Conservation (phyloP, 1,140 invertebrate species). For the Pristionchus pacificus region DNA sequence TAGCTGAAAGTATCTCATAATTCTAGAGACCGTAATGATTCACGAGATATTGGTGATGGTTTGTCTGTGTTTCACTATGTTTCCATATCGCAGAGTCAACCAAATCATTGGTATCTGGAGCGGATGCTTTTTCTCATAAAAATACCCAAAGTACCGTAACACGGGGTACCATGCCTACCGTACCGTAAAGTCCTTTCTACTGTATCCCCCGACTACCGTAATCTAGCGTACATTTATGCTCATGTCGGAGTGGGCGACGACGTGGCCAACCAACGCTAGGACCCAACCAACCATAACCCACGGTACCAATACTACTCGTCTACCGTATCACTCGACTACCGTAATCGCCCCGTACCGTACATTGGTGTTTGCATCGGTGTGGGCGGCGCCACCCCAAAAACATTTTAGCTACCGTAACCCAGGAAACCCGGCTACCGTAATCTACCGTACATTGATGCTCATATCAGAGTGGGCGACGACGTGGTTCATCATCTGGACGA, state of each 20-base stretch:
- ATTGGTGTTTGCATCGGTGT: neutral
- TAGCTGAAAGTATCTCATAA: too few species aligned
- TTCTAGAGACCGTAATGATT: too few species aligned
- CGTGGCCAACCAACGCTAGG: slow-evolving; percentile 14
- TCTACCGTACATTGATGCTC: slow-evolving; percentile 10
- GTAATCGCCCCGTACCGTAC: neutral
- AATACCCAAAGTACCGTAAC: neutral
- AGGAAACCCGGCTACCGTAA: too few species aligned
- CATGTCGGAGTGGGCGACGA: slow-evolving; percentile 16
- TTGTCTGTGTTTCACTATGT: too few species aligned
- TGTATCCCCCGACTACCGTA: neutral
- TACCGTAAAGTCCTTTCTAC: too few species aligned
- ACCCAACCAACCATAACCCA: neutral
- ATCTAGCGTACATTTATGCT: slow-evolving; percentile 10
- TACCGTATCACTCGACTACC: neutral
- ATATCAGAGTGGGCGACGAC: slow-evolving; percentile 17
- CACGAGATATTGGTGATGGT: too few species aligned
- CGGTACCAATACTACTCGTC: neutral
- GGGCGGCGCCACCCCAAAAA: neutral
- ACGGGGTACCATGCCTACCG: neutral
- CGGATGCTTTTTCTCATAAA: too few species aligned
- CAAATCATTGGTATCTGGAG: too few species aligned
- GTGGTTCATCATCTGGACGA: slow-evolving; percentile 20
- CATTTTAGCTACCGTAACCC: neutral
- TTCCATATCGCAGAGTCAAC: too few species aligned